Evolutionary conservation across 2,888 invertebrate species (phyloP).

Genomic region (Druceiella hillmani): DNA sequence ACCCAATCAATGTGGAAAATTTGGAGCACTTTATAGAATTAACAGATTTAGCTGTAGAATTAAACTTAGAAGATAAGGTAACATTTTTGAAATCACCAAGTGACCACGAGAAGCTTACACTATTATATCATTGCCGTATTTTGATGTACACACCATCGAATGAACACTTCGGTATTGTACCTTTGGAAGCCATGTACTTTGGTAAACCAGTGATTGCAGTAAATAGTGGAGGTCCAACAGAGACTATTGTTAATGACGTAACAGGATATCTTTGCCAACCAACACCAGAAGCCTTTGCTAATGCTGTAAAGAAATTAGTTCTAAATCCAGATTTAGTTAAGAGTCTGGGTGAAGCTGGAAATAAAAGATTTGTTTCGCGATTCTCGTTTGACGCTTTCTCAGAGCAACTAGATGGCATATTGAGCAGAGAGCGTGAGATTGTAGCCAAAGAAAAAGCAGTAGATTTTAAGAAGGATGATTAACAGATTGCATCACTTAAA

Average conservation of each 20-base stretch:
- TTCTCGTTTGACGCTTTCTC: conserved; percentile 84
- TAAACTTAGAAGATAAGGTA: conserved; percentile 66
- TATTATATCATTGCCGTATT: conserved; percentile 72
- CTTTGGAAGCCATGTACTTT: conserved; percentile 96
- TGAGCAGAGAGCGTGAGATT: conserved; percentile 41
- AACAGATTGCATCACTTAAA: conserved; percentile 38
- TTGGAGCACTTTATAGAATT: conserved; percentile 79
- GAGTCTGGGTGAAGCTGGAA: conserved; percentile 71
- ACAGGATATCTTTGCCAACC: conserved; percentile 80
- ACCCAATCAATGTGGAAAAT: conserved; percentile 82
- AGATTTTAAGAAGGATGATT: conserved; percentile 40
- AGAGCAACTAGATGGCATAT: conserved; percentile 56
- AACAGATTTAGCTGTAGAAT: conserved; percentile 54
- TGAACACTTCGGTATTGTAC: conserved; percentile 99
- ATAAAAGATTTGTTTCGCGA: conserved; percentile 64
- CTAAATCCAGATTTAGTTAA: conserved; percentile 53
- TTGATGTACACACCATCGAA: conserved; percentile 93
- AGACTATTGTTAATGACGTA: conserved; percentile 76
- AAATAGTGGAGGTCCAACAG: conserved; percentile 92
- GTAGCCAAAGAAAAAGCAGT: conserved; percentile 41
- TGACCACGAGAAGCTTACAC: conserved; percentile 75
- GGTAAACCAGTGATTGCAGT: conserved; percentile 92
- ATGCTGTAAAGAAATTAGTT: conserved; percentile 67
- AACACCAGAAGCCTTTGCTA: conserved; percentile 64
- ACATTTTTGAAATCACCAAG: conserved; percentile 84